Evolutionary conservation across 2,888 invertebrate genomes (phyloP), one percentile per base, ranked within the genome.

Genomic region (Hydrotaea diabolus): DNA sequence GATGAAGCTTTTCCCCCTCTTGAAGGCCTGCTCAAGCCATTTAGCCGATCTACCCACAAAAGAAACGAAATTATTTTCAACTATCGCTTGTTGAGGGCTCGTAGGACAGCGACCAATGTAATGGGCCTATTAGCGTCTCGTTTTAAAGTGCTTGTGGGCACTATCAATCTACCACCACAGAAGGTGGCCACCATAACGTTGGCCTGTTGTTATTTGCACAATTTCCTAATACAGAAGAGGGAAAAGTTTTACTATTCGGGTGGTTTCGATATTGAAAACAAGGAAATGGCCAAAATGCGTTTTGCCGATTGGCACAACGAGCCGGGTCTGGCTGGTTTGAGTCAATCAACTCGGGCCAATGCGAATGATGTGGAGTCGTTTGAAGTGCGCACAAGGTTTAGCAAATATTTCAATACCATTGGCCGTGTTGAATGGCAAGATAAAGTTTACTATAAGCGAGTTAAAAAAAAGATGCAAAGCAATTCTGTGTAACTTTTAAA

Each of bases 161-260:
- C 64, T 5, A 64, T 64, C 36, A 64, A 17, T 39, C 39, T 64
- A 7, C 39, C 64, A 8, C 4, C 19, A 1, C 26, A 36, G 17
- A 64, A 64, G 7, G 64, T 64, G 8, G 17, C n/a, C 5, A 64
- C 39, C 4, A 64, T 64, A 9, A 19, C 26, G 0, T 3, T 19
- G 13, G 26, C 36, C 9, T 39, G 36, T 39, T 64, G 64, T 17
- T 64, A 64, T 26, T 26, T 64, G 9, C 64, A 64, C 64, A 64
- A 64, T 9, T 55, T 9, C 21, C 21, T 55, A 9, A 3, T 19
- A 9, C 19, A 23, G 9, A 19, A 11, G 2, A 55, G 21, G n/a
- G 55, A 55, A 3, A 55, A 19, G 8, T 55, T 55, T 3, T 55
- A 55, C 17, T 21, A 21, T 9, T 19, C 19, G 1, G 55, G 55